Evolutionary conservation across 2,113 vertebrate genomes (phyloP).

Genomic region (Carassius gibelio): DNA sequence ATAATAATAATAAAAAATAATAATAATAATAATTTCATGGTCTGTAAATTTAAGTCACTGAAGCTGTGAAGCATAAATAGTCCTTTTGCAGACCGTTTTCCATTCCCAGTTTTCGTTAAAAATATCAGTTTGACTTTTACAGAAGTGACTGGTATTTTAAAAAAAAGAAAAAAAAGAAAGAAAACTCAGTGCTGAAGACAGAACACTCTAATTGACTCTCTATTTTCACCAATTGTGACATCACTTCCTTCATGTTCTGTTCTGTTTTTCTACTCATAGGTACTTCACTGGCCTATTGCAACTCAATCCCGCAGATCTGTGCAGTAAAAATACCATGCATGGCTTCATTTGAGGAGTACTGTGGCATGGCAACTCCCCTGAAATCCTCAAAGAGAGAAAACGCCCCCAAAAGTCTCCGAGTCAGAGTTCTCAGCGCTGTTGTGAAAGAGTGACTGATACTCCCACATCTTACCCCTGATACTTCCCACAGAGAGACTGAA

Average conservation of each 20-base stretch:
- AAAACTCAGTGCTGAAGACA: no score
- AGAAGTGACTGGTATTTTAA: no score
- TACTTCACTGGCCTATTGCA: neutral
- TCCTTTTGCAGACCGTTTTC: neutral
- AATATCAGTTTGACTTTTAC: no score
- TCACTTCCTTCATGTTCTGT: neutral
- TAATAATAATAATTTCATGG: no score
- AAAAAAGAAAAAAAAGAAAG: no score
- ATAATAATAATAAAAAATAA: no score
- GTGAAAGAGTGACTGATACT: conserved; percentile 2
- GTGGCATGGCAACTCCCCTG: conserved; percentile 36
- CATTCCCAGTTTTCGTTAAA: neutral
- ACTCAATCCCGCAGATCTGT: neutral
- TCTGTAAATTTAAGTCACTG: neutral
- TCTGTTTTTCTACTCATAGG: neutral
- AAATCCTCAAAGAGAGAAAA: neutral
- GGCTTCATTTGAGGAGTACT: conserved; percentile 38
- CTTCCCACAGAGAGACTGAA: neutral
- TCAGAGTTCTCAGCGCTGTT: neutral
- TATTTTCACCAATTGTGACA: neutral
- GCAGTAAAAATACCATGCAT: conserved; percentile 50
- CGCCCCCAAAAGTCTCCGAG: neutral
- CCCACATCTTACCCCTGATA: neutral
- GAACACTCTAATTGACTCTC: no score
- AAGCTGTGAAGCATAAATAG: neutral